phyloP scores from a whole-genome alignment of 30 jellyfish, hydroid and myxozoan species.

The Cassiopea andromeda region DNA sequence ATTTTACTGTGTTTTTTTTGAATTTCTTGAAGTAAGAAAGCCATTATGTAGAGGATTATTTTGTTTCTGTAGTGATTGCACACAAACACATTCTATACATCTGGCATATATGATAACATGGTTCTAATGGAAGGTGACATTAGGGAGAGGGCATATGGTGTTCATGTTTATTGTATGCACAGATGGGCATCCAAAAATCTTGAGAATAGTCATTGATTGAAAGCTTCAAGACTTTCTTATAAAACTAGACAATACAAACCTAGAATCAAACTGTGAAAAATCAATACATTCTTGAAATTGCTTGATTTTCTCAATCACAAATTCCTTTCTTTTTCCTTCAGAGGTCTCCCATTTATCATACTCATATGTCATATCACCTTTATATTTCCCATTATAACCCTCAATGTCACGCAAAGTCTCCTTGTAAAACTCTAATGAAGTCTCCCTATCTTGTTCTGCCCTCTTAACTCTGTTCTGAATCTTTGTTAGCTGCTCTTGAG shows the following conservation, averaged over 20 bases:
- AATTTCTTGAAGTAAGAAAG: too few species aligned
- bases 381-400: conserved; percentile 75
- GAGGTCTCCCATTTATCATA: conserved; percentile 73
- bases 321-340: conserved; percentile 68
- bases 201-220: too few species aligned
- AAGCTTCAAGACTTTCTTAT: too few species aligned
- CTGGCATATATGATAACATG: too few species aligned
- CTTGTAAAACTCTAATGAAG: conserved; percentile 58
- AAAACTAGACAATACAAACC: conserved; percentile 32
- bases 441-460: conserved; percentile 68
- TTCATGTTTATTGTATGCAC: too few species aligned
- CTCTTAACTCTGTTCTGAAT: conserved; percentile 53
- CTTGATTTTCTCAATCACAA: conserved; percentile 60
- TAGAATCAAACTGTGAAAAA: conserved; percentile 54
- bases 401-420: conserved; percentile 83
- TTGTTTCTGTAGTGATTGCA: too few species aligned
- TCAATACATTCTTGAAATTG: conserved; percentile 68
- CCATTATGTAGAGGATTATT: too few species aligned
- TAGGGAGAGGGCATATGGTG: too few species aligned
- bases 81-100: too few species aligned
- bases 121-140: too few species aligned
- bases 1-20: too few species aligned
- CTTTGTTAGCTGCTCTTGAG: conserved; percentile 72
- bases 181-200: too few species aligned
- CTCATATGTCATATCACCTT: conserved; percentile 84